phyloP scores from a whole-genome alignment of 2,888 invertebrate genomes.

The Diogma glabrata region DNA sequence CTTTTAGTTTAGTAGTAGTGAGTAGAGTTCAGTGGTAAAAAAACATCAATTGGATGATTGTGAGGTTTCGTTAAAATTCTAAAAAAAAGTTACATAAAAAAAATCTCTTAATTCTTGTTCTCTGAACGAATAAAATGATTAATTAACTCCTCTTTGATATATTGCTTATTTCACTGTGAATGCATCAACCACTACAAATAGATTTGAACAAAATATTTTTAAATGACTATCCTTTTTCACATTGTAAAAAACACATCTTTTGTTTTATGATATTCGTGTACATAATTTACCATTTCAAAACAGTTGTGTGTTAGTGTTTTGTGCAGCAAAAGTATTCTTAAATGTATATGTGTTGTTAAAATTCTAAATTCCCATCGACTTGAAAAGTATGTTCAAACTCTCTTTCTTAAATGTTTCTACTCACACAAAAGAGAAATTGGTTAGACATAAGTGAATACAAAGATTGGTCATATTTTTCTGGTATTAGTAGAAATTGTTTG shows the following conservation, averaged over 20 bases:
- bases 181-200: constrained; percentile 5
- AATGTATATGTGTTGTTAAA: too few relatives aligned
- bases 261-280: too few relatives aligned
- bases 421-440: too few relatives aligned
- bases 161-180: too few relatives aligned
- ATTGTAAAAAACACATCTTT: constrained; percentile 7
- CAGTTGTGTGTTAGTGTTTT: constrained; percentile 7
- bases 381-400: too few relatives aligned
- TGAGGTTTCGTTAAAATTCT: background rate
- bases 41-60: background rate
- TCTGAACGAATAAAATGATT: constrained; percentile 7
- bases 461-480: too few relatives aligned
- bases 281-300: too few relatives aligned
- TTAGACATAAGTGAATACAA: too few relatives aligned
- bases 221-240: constrained; percentile 6
- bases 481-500: too few relatives aligned
- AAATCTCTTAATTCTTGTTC: constrained; percentile 1
- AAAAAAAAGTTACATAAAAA: background rate
- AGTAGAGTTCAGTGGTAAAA: constrained; percentile 6
- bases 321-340: constrained; percentile 8
- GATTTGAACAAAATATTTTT: constrained; percentile 6
- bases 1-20: background rate
- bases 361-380: too few relatives aligned
- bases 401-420: too few relatives aligned
- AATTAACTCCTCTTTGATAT: constrained; percentile 8